phyloP scores from a whole-genome alignment of 2,113 vertebrate genomes.

The Cyphomyrus plagiostoma region DNA sequence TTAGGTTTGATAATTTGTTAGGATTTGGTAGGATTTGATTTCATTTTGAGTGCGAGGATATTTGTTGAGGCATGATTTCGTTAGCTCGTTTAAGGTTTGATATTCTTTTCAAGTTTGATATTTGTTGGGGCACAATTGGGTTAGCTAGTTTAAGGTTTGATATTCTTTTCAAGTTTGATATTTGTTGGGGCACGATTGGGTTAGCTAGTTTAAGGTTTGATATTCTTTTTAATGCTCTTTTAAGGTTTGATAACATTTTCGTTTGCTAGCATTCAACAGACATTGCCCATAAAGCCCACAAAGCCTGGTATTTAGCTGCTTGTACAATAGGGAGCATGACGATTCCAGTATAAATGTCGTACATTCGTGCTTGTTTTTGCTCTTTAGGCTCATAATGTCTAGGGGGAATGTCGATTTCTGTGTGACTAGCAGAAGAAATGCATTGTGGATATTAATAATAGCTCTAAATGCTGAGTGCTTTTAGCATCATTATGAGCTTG shows the following conservation, averaged over 20 bases:
- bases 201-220: too few relatives aligned
- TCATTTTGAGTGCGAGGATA: not conserved
- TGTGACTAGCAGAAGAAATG: not conserved
- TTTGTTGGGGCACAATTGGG: too few relatives aligned
- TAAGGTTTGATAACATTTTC: not conserved
- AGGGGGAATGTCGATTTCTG: not conserved
- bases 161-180: not conserved
- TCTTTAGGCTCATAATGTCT: not conserved
- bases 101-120: not conserved
- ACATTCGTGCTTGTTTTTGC: too few relatives aligned
- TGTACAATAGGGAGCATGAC: not conserved
- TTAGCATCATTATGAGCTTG: not conserved
- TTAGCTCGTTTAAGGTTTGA: not conserved
- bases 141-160: not conserved
- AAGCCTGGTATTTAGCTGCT: not conserved
- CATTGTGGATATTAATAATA: not conserved
- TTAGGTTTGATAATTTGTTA: not conserved
- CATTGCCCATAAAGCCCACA: not conserved
- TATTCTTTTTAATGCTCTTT: not conserved
- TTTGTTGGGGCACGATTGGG: too few relatives aligned
- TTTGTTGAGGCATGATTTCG: not conserved
- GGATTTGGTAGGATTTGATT: not conserved
- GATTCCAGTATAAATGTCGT: not conserved
- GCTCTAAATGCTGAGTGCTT: not conserved
- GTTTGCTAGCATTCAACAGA: not conserved